Conservation (phyloP, 2,113 vertebrate genomes). For the zebrafish (Danio rerio) region GRCz12tu NC_133195.1:34660501-34661000, state of each 20-base stretch:
- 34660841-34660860: background rate
- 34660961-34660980: background rate
- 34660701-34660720: conserved; percentile 33
- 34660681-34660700: conserved; percentile 11
- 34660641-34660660: conserved; percentile 32
- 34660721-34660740: conserved; percentile 52
- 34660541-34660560: conserved; percentile 1
- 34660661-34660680: conserved; percentile 23
- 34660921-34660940: conserved; percentile 2
- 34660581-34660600: background rate
- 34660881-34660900: background rate
- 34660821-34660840: background rate
- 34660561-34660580: background rate
- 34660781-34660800: background rate
- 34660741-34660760: conserved; percentile 3
- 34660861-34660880: background rate
- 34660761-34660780: background rate
- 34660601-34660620: background rate
- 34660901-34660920: background rate
- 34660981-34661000: conserved; percentile 31
- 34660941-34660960: background rate
- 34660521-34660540: conserved; percentile 20
- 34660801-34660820: background rate
- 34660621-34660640: conserved; percentile 1
- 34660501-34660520: conserved; percentile 21